phyloP scores from a whole-genome alignment of 2,888 invertebrate genomes.

The Saturnia pavonia region DNA sequence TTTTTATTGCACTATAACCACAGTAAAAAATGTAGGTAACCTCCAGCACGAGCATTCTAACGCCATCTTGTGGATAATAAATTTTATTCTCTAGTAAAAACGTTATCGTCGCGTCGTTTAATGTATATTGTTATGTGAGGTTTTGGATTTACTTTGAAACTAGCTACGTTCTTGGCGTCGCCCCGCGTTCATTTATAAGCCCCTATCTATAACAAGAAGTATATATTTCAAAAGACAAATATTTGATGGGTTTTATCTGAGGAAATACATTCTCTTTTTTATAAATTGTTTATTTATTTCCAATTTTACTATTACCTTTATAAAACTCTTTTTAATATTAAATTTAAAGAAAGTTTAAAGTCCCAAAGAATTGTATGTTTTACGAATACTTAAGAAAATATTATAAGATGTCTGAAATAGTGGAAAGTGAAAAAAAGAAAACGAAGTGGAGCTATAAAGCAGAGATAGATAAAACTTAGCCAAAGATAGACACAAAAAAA shows the following conservation, averaged over 20 bases:
- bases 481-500: too few species aligned
- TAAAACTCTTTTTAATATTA: too few species aligned
- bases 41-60: background rate
- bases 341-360: too few species aligned
- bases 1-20: background rate
- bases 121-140: slow-evolving; percentile 1
- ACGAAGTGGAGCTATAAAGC: too few species aligned
- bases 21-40: background rate
- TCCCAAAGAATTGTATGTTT: too few species aligned
- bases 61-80: slow-evolving; percentile 8
- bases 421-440: too few species aligned
- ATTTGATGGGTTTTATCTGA: background rate
- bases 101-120: slow-evolving; percentile 3
- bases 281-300: too few species aligned
- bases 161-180: background rate
- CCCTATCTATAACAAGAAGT: background rate
- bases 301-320: too few species aligned
- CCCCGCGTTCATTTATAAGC: background rate
- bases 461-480: too few species aligned
- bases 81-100: slow-evolving; percentile 3
- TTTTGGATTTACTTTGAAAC: slow-evolving; percentile 7
- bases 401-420: too few species aligned
- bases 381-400: too few species aligned
- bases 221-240: background rate
- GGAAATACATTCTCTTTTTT: background rate